phyloP scores from a whole-genome alignment of 2,888 invertebrate genomes.

The Steinernema scapterisci region DNA sequence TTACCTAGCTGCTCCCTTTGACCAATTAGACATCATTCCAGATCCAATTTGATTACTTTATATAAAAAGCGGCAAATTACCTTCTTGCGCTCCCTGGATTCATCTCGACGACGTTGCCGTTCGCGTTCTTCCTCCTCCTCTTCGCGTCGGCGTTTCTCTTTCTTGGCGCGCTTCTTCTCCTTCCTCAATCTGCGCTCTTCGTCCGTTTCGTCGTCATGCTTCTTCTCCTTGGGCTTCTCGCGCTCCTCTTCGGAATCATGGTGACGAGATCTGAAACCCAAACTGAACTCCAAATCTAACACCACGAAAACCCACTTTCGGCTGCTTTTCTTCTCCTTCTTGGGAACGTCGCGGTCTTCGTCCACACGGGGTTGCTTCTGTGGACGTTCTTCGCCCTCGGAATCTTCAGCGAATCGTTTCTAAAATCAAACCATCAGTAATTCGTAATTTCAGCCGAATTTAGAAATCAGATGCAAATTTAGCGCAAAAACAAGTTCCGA shows the following conservation, averaged over 20 bases:
- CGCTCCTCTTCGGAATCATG: constrained; percentile 9
- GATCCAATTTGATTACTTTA: no score
- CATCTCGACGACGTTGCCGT: not conserved
- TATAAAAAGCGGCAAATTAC: not conserved
- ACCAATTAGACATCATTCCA: no score
- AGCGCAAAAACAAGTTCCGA: not conserved
- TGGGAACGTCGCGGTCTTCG: not conserved
- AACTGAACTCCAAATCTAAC: no score
- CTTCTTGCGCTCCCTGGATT: constrained; percentile 2
- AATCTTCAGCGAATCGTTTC: constrained; percentile 15
- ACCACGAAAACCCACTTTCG: not conserved
- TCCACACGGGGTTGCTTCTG: constrained; percentile 6
- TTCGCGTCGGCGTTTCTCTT: constrained; percentile 19
- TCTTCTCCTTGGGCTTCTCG: constrained; percentile 1
- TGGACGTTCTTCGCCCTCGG: not conserved
- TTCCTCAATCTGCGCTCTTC: not conserved
- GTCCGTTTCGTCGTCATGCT: constrained; percentile 34
- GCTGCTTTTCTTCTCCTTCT: constrained; percentile 17
- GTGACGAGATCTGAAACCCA: not conserved
- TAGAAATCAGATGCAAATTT: not conserved
- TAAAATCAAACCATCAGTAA: not conserved
- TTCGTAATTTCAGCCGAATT: not conserved
- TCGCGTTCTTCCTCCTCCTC: not conserved
- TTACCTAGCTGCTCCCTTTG: no score
- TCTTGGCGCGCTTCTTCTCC: constrained; percentile 10